A percentile compares a stretch with the other conserved stretches of the same genome.
Evolutionary conservation across 2,113 vertebrate species (phyloP).

Genomic region (Phalacrocorax carbo): DNA sequence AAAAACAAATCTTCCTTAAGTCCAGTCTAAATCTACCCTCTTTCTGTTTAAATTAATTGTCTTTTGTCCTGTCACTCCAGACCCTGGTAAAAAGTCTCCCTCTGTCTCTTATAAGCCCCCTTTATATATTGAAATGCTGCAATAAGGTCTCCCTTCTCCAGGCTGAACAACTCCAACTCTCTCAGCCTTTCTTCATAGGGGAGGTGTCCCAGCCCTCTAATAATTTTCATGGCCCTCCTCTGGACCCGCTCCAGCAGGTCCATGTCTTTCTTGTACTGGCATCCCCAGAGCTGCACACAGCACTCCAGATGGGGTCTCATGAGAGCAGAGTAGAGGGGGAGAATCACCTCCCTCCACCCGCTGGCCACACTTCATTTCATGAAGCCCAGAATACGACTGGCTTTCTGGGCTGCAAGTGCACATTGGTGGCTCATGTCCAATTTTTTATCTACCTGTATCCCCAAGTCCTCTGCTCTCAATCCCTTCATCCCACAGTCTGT

Average conservation of each 20-base stretch:
- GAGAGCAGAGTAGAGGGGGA: background rate
- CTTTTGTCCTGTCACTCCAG: background rate
- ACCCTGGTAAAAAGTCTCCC: background rate
- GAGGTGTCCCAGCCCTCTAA: background rate
- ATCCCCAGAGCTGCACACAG: background rate
- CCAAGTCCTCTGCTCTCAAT: background rate
- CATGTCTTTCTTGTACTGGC: background rate
- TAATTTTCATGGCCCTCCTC: background rate
- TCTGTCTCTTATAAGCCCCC: background rate
- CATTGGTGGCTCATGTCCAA: accelerated
- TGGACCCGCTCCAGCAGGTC: background rate
- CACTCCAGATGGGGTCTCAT: background rate
- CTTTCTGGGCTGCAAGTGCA: background rate
- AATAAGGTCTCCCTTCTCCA: background rate
- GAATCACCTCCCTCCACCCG: background rate
- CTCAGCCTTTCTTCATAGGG: background rate
- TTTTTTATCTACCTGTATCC: background rate
- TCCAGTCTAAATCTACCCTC: background rate
- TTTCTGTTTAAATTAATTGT: background rate
- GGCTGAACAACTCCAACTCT: background rate
- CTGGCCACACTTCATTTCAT: background rate
- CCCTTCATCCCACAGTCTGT: background rate
- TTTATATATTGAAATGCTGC: background rate
- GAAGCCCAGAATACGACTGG: accelerated
- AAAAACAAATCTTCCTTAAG: background rate